Evolutionary conservation across 23 tunicate species (phyloP), one percentile per base, ranked within the genome.

Genomic region (Halocynthia aurantium): DNA sequence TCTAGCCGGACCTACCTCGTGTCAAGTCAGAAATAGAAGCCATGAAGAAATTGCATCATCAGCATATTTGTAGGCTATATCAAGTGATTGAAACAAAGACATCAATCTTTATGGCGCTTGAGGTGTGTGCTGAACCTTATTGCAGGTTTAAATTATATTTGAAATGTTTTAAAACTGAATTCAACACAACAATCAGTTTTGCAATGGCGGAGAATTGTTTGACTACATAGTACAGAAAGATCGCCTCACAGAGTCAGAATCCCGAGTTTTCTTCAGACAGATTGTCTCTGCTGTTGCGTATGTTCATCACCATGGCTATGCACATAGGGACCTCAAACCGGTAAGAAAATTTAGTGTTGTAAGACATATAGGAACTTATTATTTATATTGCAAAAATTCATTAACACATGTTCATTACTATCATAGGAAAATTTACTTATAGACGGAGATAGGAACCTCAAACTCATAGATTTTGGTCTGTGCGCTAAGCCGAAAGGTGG

Each of bases 191-290:
- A 51, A 51, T 18, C 69, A 89, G 88, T 90, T 85, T 75, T 96
- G 99, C 70, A 86, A 89, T 53, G 99, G 99, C 7, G 99, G 99
- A 7, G 99, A 94, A 77, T 75, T 96, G 31, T 96, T 96, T 65
- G 99, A 96, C 56, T 96, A 96, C 81, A 96, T 96, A 58, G 99
- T 96, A 17, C 97, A 96, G 55, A 80, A 84, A 75, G 99, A 96
- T 62, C 82, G 96, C 22, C 86, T 96, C 5, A 82, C 86, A 53
- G 99, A 96, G 73, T 66, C 76, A 8, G 99, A 96, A 79, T 83
- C 99, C 6, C 61, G 99, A 68, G 53, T 78, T 11, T 96, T 90
- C 65, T 96, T 96, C 71, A 88, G 99, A 5, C 97, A 96, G 80
- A 96, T 96, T 73, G 96, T 92, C 8, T 83, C 99, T 5, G 99